Evolutionary conservation across 2,797 vertebrate species (phyloP).

Genomic region (Pseudochirops cupreus): DNA sequence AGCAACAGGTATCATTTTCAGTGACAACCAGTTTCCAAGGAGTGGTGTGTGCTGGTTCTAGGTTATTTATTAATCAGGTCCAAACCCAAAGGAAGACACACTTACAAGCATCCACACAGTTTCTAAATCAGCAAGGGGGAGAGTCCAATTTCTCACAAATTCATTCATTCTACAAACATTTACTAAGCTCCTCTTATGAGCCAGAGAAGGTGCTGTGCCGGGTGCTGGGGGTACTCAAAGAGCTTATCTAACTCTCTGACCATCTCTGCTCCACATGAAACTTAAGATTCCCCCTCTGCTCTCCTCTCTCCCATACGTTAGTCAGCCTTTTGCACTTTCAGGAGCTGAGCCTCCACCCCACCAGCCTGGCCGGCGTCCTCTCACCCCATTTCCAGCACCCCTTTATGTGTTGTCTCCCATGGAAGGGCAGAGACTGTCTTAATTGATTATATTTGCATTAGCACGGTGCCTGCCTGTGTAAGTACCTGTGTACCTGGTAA

Average conservation of each 20-base stretch:
- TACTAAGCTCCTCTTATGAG: not conserved
- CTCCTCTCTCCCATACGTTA: not conserved
- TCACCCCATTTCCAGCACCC: not conserved
- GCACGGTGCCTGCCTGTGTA: not conserved
- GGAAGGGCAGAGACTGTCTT: not conserved
- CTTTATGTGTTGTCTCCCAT: not conserved
- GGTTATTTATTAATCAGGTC: constrained; percentile 82
- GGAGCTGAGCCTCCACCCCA: not conserved
- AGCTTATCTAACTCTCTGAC: not conserved
- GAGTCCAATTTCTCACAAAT: not conserved
- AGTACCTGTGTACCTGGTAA: not conserved
- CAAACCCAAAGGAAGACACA: constrained; percentile 50
- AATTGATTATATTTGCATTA: not conserved
- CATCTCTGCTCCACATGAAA: not conserved
- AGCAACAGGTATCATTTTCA: constrained; percentile 79
- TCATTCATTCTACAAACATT: not conserved
- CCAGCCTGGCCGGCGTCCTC: not conserved
- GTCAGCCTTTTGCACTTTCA: not conserved
- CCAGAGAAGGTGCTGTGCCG: not conserved
- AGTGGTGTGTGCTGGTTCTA: constrained; percentile 78
- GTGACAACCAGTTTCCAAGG: constrained; percentile 79
- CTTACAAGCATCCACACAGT: constrained; percentile 44
- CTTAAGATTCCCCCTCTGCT: not conserved
- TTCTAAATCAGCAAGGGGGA: not conserved
- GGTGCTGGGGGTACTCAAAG: not conserved